A percentile compares a stretch with the other conserved stretches of the same genome.
These are phyloP conservation scores for Hydractinia echinata DNA, from an alignment of 30 jellyfish, hydroid and myxozoan species.

Conservation along the genomic window DNA sequence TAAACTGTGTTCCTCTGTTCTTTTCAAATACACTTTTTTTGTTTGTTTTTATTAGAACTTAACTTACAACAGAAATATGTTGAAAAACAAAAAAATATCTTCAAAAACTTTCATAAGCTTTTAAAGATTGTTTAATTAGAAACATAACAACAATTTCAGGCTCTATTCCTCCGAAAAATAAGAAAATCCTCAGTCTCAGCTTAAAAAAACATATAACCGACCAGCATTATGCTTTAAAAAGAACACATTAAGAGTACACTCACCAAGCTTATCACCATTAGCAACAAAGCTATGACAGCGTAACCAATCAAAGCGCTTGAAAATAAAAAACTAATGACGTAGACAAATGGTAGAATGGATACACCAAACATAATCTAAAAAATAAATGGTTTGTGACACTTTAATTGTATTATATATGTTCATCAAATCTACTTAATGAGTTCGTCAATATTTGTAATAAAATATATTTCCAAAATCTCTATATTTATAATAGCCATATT, in stretches of 20 bases:
- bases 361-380: constrained; percentile 73
- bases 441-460: too few species aligned
- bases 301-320: constrained; percentile 72
- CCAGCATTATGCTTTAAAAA: too few species aligned
- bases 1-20: too few species aligned
- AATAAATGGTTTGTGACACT: neutral
- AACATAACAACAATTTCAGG: neutral
- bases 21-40: too few species aligned
- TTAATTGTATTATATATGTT: too few species aligned
- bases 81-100: neutral
- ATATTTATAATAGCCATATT: too few species aligned
- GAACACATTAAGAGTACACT: constrained; percentile 10
- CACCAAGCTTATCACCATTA: constrained; percentile 66
- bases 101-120: neutral
- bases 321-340: constrained; percentile 60
- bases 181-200: neutral
- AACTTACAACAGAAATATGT: too few species aligned
- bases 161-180: neutral
- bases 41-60: too few species aligned
- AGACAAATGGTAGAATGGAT: constrained; percentile 71
- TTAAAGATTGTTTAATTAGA: neutral
- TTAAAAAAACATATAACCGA: too few species aligned
- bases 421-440: too few species aligned
- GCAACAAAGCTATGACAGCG: constrained; percentile 56
- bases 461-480: too few species aligned